Evolutionary conservation across 2,888 invertebrate genomes (phyloP).

Genomic region (Hydrotaea diabolus): DNA sequence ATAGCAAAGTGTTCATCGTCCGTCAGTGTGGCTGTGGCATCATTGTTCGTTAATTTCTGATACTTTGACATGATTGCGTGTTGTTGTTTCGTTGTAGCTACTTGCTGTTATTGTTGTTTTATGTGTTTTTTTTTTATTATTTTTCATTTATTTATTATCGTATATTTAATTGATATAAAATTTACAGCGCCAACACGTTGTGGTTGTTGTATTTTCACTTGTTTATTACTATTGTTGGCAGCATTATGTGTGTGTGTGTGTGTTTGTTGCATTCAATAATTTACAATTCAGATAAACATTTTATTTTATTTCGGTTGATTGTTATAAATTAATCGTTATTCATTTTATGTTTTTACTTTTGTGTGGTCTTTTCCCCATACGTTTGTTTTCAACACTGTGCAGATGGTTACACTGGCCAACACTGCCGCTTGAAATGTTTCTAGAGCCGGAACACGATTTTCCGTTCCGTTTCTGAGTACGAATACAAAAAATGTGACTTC

Average conservation of each 20-base stretch:
- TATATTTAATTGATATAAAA: conserved; percentile 5
- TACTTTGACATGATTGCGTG: conserved; percentile 74
- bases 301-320: conserved; percentile 26
- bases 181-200: not conserved
- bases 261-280: conserved; percentile 37
- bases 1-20: conserved; percentile 48
- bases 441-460: no score
- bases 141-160: conserved; percentile 41
- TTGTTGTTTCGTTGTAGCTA: conserved; percentile 20
- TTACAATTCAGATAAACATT: conserved; percentile 39
- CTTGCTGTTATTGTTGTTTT: conserved; percentile 33
- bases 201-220: not conserved
- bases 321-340: conserved; percentile 26
- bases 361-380: not conserved
- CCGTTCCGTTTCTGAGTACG: no score
- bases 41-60: conserved; percentile 72
- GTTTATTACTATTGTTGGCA: not conserved
- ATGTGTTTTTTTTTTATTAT: conserved; percentile 30
- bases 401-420: conserved; percentile 1
- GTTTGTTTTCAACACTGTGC: not conserved
- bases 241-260: not conserved
- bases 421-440: no score
- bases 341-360: not conserved
- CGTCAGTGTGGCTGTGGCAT: conserved; percentile 57
- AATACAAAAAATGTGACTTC: no score